A percentile compares a stretch with the other conserved stretches of the same genome.
Conservation (phyloP, 2,113 vertebrate genomes). For the Amphiprion percula region DNA sequence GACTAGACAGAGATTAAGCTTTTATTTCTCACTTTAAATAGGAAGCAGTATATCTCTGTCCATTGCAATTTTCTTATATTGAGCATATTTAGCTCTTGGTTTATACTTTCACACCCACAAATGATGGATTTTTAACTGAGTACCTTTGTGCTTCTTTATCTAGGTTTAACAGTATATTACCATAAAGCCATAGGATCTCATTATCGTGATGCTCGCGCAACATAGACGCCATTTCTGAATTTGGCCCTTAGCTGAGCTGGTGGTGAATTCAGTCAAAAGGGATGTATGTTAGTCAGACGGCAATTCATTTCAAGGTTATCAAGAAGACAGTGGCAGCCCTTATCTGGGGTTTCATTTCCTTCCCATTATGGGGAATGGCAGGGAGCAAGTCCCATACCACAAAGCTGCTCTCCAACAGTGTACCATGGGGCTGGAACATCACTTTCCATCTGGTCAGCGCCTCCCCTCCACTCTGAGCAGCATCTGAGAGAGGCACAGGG, state of each 20-base stretch:
- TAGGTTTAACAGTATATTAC: neutral
- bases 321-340: slow-evolving; percentile 55
- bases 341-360: slow-evolving; percentile 66
- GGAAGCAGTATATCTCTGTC: neutral
- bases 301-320: slow-evolving; percentile 66
- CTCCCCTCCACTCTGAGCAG: slow-evolving; percentile 18
- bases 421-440: slow-evolving; percentile 47
- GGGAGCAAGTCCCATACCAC: slow-evolving; percentile 49
- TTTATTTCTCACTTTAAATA: slow-evolving; percentile 2
- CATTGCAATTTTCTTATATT: slow-evolving; percentile 13
- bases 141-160: neutral
- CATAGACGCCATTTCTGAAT: slow-evolving; percentile 12
- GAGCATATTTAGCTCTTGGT: neutral
- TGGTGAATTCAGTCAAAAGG: slow-evolving; percentile 11
- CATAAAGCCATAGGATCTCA: neutral
- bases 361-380: slow-evolving; percentile 59
- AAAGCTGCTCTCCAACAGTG: slow-evolving; percentile 29
- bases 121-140: neutral
- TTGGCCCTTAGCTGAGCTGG: neutral
- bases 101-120: neutral
- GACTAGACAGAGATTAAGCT: slow-evolving; percentile 1
- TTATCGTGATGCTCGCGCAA: slow-evolving; percentile 5
- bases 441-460: slow-evolving; percentile 58
- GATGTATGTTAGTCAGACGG: slow-evolving; percentile 24
- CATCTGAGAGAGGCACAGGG: neutral